phyloP scores from a whole-genome alignment of 1,140 invertebrate genomes.

The Zaprionus lachaisei region DNA sequence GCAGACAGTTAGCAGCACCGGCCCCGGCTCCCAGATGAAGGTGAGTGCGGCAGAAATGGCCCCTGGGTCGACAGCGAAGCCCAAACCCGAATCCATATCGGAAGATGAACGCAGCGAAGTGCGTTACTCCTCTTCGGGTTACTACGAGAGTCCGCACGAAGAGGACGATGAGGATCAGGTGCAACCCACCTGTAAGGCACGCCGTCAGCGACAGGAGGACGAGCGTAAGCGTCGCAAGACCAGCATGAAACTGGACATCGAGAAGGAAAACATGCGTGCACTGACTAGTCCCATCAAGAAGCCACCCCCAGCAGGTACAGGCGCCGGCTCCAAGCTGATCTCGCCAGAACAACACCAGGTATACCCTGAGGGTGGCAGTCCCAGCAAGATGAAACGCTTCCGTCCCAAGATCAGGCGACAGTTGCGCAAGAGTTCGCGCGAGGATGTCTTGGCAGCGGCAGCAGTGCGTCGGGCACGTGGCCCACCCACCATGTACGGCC shows the following conservation, averaged over 20 bases:
- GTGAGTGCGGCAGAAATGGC: constrained; percentile 31
- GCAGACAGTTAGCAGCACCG: constrained; percentile 53
- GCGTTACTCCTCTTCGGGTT: constrained; percentile 91
- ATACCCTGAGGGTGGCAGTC: constrained; percentile 63
- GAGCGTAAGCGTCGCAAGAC: constrained; percentile 80
- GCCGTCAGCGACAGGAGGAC: constrained; percentile 76
- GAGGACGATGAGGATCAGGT: constrained; percentile 85
- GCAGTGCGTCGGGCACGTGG: constrained; percentile 50
- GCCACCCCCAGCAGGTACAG: constrained; percentile 11
- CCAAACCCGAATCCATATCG: constrained; percentile 86
- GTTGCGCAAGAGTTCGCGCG: constrained; percentile 70
- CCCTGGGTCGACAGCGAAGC: constrained; percentile 10
- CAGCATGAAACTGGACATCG: constrained; percentile 83
- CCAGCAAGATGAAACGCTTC: constrained; percentile 82
- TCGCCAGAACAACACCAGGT: constrained; percentile 72
- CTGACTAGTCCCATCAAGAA: constrained; percentile 82
- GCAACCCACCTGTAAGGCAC: constrained; percentile 47
- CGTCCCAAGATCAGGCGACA: constrained; percentile 82
- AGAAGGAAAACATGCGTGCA: constrained; percentile 82
- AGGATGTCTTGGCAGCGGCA: constrained; percentile 69
- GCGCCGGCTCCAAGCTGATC: constrained; percentile 28
- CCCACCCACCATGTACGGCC: constrained; percentile 53
- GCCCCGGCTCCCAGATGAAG: constrained; percentile 43
- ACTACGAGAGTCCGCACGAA: constrained; percentile 91
- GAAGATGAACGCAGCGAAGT: constrained; percentile 88